Evolutionary conservation across 1,140 invertebrate genomes (phyloP).

Genomic region (Orchestia grillus): DNA sequence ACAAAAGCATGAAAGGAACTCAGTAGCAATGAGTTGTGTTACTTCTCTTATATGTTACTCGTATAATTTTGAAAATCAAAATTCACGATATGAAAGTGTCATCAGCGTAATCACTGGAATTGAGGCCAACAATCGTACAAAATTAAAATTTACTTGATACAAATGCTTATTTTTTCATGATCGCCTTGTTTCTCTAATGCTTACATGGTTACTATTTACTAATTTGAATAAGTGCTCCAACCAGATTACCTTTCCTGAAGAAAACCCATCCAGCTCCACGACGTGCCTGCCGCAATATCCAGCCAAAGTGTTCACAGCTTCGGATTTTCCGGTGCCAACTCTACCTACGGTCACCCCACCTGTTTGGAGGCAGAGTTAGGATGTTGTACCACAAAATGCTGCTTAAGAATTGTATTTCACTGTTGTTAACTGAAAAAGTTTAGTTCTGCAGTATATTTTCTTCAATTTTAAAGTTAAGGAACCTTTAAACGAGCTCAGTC

Average conservation of each 20-base stretch:
- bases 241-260: background rate
- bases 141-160: background rate
- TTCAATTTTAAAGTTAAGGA: no score
- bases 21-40: background rate
- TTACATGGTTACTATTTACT: background rate
- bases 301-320: constrained; percentile 58
- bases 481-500: no score
- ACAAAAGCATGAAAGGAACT: background rate
- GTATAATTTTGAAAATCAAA: background rate
- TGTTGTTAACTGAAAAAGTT: no score
- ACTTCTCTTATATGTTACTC: background rate
- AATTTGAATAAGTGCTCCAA: background rate
- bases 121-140: background rate
- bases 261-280: constrained; percentile 57
- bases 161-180: background rate
- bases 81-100: background rate
- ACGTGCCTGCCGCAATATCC: constrained; percentile 59
- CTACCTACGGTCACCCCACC: constrained; percentile 63
- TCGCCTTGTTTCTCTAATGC: background rate
- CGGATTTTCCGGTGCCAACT: constrained; percentile 62
- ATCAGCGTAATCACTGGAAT: background rate
- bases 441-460: no score
- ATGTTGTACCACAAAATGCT: background rate
- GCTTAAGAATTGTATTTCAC: background rate
- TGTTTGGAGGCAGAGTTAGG: background rate